Base-by-base conservation (phyloP, 1,140 invertebrate species). In the Cydia amplana region DNA sequence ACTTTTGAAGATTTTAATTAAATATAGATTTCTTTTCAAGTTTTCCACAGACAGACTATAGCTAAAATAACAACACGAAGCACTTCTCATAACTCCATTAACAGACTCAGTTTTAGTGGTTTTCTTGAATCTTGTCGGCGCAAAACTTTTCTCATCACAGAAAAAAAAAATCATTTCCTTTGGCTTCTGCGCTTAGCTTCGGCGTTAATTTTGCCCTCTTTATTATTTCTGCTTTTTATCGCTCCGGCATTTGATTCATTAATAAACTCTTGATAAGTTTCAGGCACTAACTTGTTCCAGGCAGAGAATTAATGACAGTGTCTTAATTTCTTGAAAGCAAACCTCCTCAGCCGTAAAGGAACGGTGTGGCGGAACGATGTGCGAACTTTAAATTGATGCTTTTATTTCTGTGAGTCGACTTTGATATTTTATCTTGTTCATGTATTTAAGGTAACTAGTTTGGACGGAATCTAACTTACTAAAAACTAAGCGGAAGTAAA, bases 91-190 rank as follows among this genome's bases (percentile, higher is more conserved):
- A 82, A 83, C 79, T 86, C 79, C 64, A 85, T 85, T 85, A 82
- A 74, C 75, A 36, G n/a, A 43, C 64, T 78, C 75, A 82, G 78
- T 82, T 77, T 72, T 76, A 76, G 80, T 78, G 79, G 78, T 82
- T 81, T 81, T 82, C 78, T 75, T 79, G 74, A 81, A 79, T 82
- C 65, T 64, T 82, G 79, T 80, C 80, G 74, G 70, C 72, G 74
- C 64, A 80, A 77, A 86, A 81, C 75, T 83, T 83, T 86, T 83
- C 79, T 82, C 80, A 85, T 86, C 80, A 77, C 51, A 72, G 74
- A 77, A 74, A 83, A 82, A 79, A 75, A 82, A 79, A 75, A 78
- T 79, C 49, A 82, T 82, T 82, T 82, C 79, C 79, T 81, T 78
- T 75, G 65, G 65, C 28, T 70, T 70, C 65, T 28, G 16, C 65